Conservation (phyloP, 2,888 invertebrate species). For the Tenthredo scrophulariae region DNA sequence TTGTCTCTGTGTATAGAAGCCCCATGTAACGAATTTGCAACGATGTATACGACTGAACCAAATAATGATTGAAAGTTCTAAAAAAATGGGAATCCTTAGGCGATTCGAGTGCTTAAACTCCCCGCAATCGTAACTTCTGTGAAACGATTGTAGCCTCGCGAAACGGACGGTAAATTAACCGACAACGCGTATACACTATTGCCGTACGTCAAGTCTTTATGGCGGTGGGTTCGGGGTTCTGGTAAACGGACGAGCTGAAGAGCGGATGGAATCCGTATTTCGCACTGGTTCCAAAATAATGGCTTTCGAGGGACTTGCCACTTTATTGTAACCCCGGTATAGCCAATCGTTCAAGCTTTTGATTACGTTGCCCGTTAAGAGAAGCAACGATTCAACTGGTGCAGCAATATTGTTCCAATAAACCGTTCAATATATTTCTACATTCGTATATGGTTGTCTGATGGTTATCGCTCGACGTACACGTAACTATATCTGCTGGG, state of each 20-base stretch:
- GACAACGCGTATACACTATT: slow-evolving; percentile 10
- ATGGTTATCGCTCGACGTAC: neutral
- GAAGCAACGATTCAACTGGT: neutral
- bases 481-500: neutral
- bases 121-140: slow-evolving; percentile 13
- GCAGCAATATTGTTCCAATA: slow-evolving; percentile 16
- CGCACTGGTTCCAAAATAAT: slow-evolving; percentile 45
- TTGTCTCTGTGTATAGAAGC: neutral
- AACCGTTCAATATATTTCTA: neutral
- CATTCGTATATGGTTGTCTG: neutral
- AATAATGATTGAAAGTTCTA: neutral
- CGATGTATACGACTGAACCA: neutral
- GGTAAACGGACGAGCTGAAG: neutral
- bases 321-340: slow-evolving; percentile 30
- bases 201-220: slow-evolving; percentile 44
- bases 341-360: slow-evolving; percentile 33
- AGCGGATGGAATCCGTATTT: slow-evolving; percentile 40
- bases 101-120: neutral
- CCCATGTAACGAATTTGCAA: neutral
- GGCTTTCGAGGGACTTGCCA: slow-evolving; percentile 42
- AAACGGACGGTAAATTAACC: slow-evolving; percentile 34
- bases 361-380: neutral
- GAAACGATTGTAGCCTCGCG: slow-evolving; percentile 29
- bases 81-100: neutral
- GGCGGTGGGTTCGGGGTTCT: slow-evolving; percentile 1